phyloP scores from a whole-genome alignment of 2,888 invertebrate species.

The Spialia ferax region DNA sequence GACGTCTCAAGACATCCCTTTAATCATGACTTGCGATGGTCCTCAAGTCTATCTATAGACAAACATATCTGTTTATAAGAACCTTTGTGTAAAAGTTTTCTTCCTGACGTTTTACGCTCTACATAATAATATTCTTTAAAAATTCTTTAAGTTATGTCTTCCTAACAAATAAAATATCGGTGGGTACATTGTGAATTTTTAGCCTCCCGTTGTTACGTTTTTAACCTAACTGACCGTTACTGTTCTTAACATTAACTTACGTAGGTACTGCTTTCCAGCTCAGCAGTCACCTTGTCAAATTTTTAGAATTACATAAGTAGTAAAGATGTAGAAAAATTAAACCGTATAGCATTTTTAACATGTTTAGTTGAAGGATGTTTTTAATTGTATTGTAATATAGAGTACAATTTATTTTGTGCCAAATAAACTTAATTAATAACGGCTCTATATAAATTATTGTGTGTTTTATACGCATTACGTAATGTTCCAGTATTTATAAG shows the following conservation, averaged over 20 bases:
- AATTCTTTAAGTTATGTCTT: neutral
- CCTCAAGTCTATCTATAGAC: no score
- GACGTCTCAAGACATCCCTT: neutral
- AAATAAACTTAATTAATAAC: slow-evolving; percentile 42
- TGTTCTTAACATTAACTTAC: no score
- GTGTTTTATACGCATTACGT: slow-evolving; percentile 1
- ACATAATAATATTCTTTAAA: neutral
- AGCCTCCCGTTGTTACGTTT: neutral
- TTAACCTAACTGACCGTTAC: slow-evolving; percentile 11
- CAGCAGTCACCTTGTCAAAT: slow-evolving; percentile 51
- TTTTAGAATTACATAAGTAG: neutral
- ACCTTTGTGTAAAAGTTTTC: slow-evolving; percentile 4
- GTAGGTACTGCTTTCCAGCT: slow-evolving; percentile 68
- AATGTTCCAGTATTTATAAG: slow-evolving; percentile 26
- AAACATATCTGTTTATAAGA: neutral
- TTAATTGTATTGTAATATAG: neutral
- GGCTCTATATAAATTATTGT: neutral
- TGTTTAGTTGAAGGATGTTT: neutral
- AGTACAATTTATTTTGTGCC: slow-evolving; percentile 44
- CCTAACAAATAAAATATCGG: neutral
- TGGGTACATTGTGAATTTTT: neutral
- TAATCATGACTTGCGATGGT: neutral
- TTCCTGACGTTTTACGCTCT: neutral
- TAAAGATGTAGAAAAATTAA: neutral
- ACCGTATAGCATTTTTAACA: neutral